Conservation (phyloP, 2,888 invertebrate genomes). For the Merodon equestris region DNA sequence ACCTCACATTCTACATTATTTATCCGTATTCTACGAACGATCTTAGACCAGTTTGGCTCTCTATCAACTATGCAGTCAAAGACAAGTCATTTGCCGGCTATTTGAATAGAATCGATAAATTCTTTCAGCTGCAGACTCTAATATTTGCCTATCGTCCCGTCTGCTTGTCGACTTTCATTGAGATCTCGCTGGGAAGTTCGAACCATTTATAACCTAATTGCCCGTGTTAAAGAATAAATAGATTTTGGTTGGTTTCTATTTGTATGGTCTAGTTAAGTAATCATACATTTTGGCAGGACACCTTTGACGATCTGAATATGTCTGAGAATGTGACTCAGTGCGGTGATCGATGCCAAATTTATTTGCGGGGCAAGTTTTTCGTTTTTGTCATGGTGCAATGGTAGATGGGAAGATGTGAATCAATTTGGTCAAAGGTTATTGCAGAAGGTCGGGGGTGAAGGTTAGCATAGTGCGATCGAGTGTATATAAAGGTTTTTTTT, state of each 20-base stretch:
- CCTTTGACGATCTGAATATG: background rate
- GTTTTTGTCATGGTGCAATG: too few species aligned
- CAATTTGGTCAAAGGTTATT: too few species aligned
- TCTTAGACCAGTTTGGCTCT: slow-evolving; percentile 1
- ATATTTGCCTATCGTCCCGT: too few species aligned
- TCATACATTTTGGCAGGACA: background rate
- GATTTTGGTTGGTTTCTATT: background rate
- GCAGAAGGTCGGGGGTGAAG: too few species aligned
- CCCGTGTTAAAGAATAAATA: slow-evolving; percentile 21
- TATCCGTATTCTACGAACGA: too few species aligned
- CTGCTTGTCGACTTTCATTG: too few species aligned
- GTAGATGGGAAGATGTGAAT: too few species aligned
- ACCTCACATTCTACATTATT: too few species aligned
- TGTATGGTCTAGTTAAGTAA: background rate
- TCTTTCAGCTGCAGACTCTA: slow-evolving; percentile 6
- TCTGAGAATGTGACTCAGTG: slow-evolving; percentile 16
- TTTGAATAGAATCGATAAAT: slow-evolving; percentile 12
- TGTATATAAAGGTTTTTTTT: too few species aligned
- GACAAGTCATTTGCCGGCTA: background rate
- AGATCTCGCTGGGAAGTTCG: slow-evolving; percentile 7
- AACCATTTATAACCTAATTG: slow-evolving; percentile 18
- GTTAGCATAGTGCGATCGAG: too few species aligned
- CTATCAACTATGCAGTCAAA: background rate
- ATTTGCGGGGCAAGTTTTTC: too few species aligned
- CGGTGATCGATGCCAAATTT: too few species aligned